phyloP scores from a whole-genome alignment of 2,888 invertebrate species.

The Drosophila nr. perissopoda region DNA sequence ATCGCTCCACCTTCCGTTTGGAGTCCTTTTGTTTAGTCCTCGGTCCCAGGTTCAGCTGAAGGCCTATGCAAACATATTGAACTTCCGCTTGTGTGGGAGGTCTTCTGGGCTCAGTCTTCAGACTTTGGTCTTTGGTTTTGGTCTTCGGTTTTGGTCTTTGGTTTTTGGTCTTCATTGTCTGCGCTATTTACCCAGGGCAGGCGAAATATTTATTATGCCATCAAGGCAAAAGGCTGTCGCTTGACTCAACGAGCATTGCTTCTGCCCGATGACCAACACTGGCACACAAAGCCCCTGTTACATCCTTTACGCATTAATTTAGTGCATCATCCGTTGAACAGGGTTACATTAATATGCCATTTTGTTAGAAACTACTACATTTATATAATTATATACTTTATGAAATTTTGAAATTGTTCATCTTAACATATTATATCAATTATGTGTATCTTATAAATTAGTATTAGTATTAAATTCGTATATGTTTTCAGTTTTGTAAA shows the following conservation, averaged over 20 bases:
- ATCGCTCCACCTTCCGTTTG: slow-evolving; percentile 54
- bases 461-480: not conserved
- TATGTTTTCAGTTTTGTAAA: not conserved
- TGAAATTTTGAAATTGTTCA: no score
- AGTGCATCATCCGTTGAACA: slow-evolving; percentile 2
- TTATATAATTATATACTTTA: not conserved
- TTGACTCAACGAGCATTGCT: slow-evolving; percentile 54
- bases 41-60: slow-evolving; percentile 13
- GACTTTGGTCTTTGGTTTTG: slow-evolving; percentile 30
- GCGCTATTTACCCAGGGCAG: slow-evolving; percentile 62
- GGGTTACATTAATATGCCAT: slow-evolving; percentile 13
- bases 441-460: not conserved
- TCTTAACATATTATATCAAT: not conserved
- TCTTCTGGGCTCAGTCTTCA: slow-evolving; percentile 33
- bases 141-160: slow-evolving; percentile 20
- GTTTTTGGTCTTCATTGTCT: slow-evolving; percentile 59
- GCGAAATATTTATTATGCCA: slow-evolving; percentile 79
- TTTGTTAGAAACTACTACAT: not conserved
- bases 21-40: slow-evolving; percentile 39
- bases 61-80: slow-evolving; percentile 79
- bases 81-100: slow-evolving; percentile 67
- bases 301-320: slow-evolving; percentile 60
- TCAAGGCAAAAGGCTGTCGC: slow-evolving; percentile 70
- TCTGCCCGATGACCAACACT: slow-evolving; percentile 24
- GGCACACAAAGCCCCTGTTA: slow-evolving; percentile 23